Evolutionary conservation across 2,888 invertebrate species (phyloP).

Genomic region (Caenorhabditis imperialis): DNA sequence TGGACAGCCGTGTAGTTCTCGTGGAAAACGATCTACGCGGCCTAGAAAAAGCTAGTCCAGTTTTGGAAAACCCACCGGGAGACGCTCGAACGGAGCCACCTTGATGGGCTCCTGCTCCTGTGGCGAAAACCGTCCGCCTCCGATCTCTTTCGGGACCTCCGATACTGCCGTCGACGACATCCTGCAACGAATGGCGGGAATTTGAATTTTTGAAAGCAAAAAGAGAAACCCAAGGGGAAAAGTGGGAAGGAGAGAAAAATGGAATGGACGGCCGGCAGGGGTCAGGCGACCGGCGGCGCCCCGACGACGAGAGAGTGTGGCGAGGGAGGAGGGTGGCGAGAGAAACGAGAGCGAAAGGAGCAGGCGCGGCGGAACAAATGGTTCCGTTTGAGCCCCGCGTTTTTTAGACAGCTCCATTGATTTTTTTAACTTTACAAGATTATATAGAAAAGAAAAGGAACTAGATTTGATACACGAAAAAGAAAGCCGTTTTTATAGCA

Average conservation of each 20-base stretch:
- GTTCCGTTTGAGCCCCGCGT: no score
- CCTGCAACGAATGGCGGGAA: constrained; percentile 20
- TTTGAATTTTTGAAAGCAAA: neutral
- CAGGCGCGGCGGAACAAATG: neutral
- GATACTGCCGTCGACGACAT: constrained; percentile 44
- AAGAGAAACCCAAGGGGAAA: no score
- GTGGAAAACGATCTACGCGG: no score
- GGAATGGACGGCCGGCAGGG: no score
- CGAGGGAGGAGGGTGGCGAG: neutral
- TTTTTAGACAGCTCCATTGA: neutral
- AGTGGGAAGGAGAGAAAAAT: neutral
- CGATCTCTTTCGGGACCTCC: constrained; percentile 8
- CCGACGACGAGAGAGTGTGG: neutral
- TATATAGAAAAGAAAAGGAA: no score
- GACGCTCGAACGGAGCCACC: constrained; percentile 31
- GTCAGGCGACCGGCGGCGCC: no score
- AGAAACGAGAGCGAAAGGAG: neutral
- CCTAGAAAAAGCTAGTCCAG: no score
- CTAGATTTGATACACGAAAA: neutral
- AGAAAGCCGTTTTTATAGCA: no score
- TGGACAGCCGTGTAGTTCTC: no score
- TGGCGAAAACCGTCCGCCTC: neutral
- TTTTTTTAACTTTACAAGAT: no score
- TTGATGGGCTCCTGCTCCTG: constrained; percentile 6
- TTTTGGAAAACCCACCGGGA: constrained; percentile 21